A percentile compares a stretch with the other conserved stretches of the same genome.
These are phyloP conservation scores for Cheiracanthium punctorium DNA, from an alignment of 2,888 invertebrate species.

Conservation along the genomic window DNA sequence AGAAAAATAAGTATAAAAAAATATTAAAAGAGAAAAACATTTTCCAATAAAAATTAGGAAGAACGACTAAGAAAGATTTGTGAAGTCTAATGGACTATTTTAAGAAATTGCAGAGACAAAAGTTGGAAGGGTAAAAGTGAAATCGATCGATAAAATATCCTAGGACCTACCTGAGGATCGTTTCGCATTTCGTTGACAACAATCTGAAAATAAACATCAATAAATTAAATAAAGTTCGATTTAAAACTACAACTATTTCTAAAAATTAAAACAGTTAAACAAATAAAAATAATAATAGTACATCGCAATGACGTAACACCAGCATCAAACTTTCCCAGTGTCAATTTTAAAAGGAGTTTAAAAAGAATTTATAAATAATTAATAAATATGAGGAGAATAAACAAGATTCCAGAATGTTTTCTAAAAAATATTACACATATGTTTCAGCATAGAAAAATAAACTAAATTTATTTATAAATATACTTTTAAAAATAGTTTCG, in stretches of 20 bases:
- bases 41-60: no score
- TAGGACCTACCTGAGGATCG: slow-evolving; percentile 70
- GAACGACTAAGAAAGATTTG: no score
- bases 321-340: no score
- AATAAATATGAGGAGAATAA: no score
- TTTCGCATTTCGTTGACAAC: slow-evolving; percentile 67
- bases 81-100: neutral
- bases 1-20: slow-evolving; percentile 22
- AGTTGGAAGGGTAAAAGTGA: slow-evolving; percentile 24
- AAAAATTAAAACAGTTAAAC: neutral
- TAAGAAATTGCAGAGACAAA: neutral
- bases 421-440: no score
- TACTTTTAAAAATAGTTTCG: neutral
- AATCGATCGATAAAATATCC: slow-evolving; percentile 65
- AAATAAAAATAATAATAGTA: neutral
- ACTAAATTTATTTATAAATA: neutral
- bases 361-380: no score
- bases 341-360: no score
- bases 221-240: slow-evolving; percentile 16
- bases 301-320: neutral
- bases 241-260: neutral
- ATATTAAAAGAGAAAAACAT: neutral
- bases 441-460: neutral
- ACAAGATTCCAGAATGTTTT: no score
- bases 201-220: slow-evolving; percentile 58